Conservation (phyloP, 2,888 invertebrate genomes). For the Dicyrtomina minuta region DNA sequence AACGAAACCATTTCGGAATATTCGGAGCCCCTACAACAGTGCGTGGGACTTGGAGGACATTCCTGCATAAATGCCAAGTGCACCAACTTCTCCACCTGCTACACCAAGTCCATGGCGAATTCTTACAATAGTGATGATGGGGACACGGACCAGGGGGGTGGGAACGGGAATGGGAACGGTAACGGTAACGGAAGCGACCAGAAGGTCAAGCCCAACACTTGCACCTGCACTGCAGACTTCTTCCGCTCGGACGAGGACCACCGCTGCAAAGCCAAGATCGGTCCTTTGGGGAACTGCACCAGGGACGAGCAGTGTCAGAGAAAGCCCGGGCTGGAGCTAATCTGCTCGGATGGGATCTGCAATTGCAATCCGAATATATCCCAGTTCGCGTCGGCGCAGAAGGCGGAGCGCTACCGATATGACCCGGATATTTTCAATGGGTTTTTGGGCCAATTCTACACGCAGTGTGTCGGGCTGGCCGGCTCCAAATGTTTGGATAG, state of each 20-base stretch:
- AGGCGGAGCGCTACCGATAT: constrained; percentile 3
- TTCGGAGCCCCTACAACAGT: background rate
- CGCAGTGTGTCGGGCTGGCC: constrained; percentile 18
- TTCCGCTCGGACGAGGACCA: too few relatives aligned
- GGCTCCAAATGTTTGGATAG: constrained; percentile 13
- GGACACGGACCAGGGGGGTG: background rate
- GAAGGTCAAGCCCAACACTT: too few relatives aligned
- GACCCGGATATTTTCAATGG: constrained; percentile 15
- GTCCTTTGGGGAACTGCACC: background rate
- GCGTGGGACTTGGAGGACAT: background rate
- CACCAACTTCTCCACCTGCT: background rate
- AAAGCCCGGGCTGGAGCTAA: background rate
- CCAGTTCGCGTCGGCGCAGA: background rate
- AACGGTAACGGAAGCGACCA: too few relatives aligned
- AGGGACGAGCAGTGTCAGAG: background rate
- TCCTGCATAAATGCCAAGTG: background rate
- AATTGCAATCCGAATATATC: constrained; percentile 22
- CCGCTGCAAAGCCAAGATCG: background rate
- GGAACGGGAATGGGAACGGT: too few relatives aligned
- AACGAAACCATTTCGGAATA: background rate
- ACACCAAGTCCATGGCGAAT: background rate
- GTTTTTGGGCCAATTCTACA: background rate
- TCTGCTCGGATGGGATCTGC: constrained; percentile 6
- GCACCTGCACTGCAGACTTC: too few relatives aligned
- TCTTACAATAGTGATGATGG: background rate